These are phyloP conservation scores for Bubo blakistoni DNA, from an alignment of 2,113 vertebrate genomes.

Conservation along the genomic window DNA sequence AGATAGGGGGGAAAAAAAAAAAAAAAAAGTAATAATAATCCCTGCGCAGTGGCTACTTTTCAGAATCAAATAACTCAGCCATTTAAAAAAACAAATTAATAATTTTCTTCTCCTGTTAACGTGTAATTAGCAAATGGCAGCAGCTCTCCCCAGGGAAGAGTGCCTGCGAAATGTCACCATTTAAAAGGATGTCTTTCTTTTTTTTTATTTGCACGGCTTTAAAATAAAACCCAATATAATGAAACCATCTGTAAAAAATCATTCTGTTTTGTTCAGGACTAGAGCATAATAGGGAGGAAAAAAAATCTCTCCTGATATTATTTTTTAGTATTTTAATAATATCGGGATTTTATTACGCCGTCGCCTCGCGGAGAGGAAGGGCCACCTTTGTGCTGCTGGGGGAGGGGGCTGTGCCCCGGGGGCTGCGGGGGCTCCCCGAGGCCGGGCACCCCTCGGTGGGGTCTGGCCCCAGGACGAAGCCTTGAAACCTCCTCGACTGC, in stretches of 20 bases:
- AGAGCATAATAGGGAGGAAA: not conserved
- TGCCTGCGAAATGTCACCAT: constrained; percentile 15
- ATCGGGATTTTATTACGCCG: not conserved
- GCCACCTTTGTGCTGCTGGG: not conserved
- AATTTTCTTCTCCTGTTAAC: constrained; percentile 67
- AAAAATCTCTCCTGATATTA: not conserved
- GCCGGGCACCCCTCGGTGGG: not conserved
- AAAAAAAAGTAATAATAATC: not conserved
- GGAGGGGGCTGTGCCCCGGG: not conserved
- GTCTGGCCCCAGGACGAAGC: not conserved
- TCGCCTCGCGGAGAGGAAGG: fast-evolving
- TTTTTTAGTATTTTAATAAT: not conserved
- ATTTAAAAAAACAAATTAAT: constrained; percentile 69
- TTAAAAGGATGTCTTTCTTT: constrained; percentile 15
- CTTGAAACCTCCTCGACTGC: not conserved
- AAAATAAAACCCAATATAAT: constrained; percentile 1
- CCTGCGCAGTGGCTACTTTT: constrained; percentile 9
- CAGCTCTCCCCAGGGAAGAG: constrained; percentile 43
- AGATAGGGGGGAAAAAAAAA: not conserved
- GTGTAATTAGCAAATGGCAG: constrained; percentile 65
- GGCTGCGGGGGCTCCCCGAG: not conserved
- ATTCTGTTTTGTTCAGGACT: not conserved
- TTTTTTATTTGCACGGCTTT: not conserved
- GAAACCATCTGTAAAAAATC: constrained; percentile 14
- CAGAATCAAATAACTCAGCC: constrained; percentile 38